These are phyloP conservation scores for Frankliniella fusca DNA, from an alignment of 2,888 invertebrate genomes.

Conservation along the genomic window DNA sequence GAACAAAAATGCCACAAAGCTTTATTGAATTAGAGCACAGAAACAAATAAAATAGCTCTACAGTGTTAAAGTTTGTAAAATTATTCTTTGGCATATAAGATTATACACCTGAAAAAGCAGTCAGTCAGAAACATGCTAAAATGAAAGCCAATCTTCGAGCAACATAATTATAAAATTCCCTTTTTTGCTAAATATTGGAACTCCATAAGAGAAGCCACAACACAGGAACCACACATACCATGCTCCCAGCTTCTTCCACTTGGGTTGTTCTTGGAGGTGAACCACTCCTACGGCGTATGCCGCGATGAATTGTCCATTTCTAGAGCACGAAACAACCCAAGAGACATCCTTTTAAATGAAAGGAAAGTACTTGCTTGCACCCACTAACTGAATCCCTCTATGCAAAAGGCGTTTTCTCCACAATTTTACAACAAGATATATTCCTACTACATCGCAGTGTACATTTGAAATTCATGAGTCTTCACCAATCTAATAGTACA, in stretches of 20 bases:
- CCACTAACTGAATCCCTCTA: background rate
- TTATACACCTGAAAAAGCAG: background rate
- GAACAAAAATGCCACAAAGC: too few relatives aligned
- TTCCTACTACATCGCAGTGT: background rate
- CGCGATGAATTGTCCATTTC: conserved; percentile 78
- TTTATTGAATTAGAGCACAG: too few relatives aligned
- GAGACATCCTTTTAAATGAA: background rate
- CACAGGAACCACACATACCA: conserved; percentile 11
- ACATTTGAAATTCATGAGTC: background rate
- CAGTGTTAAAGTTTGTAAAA: background rate
- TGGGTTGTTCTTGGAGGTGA: conserved; percentile 48
- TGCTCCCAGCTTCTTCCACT: conserved; percentile 14
- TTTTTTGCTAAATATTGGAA: background rate
- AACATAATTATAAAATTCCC: background rate
- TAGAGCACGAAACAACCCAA: conserved; percentile 45
- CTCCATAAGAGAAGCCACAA: background rate
- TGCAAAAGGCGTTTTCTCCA: background rate
- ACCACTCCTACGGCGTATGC: conserved; percentile 68
- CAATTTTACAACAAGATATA: background rate
- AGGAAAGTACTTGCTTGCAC: background rate
- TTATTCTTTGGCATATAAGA: background rate
- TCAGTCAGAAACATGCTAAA: background rate
- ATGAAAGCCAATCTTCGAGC: background rate
- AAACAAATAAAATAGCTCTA: background rate
- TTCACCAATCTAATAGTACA: too few relatives aligned